Evolutionary conservation across 1,140 invertebrate species (phyloP).

Genomic region (Sycophila sp.): DNA sequence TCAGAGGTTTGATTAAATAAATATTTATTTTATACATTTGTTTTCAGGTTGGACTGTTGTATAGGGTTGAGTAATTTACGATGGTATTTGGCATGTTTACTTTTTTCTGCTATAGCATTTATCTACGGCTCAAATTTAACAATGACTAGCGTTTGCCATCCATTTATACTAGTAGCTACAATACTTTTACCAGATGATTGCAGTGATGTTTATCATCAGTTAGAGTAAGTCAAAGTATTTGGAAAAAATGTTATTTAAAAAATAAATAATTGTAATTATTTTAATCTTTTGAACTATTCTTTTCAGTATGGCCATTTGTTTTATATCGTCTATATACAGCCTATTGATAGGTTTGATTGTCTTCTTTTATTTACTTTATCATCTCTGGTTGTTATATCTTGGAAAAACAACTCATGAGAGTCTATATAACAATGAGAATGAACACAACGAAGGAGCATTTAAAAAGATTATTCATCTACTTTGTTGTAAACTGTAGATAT

Average conservation of each 20-base stretch:
- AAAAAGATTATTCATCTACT: slow-evolving; percentile 52
- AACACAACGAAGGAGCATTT: slow-evolving; percentile 46
- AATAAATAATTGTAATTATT: neutral
- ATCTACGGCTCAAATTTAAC: slow-evolving; percentile 76
- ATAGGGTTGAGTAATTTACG: slow-evolving; percentile 73
- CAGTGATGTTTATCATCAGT: slow-evolving; percentile 75
- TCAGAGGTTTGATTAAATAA: neutral
- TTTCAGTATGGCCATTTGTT: slow-evolving; percentile 63
- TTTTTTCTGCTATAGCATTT: slow-evolving; percentile 71
- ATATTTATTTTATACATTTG: slow-evolving; percentile 43
- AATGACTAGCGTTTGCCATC: slow-evolving; percentile 77
- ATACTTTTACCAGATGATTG: slow-evolving; percentile 77
- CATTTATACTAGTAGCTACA: slow-evolving; percentile 71
- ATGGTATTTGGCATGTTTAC: slow-evolving; percentile 71
- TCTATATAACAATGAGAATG: slow-evolving; percentile 41
- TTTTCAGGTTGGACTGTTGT: slow-evolving; percentile 77
- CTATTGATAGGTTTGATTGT: slow-evolving; percentile 57
- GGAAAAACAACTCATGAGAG: slow-evolving; percentile 59
- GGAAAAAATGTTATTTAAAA: neutral
- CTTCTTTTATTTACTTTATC: slow-evolving; percentile 58
- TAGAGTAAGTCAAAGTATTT: slow-evolving; percentile 67
- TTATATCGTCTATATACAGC: slow-evolving; percentile 64
- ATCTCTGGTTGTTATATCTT: slow-evolving; percentile 58
- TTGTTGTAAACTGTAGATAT: slow-evolving; percentile 54
- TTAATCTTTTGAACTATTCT: slow-evolving; percentile 23